Evolutionary conservation across 2,888 invertebrate genomes (phyloP).

Genomic region (Automeris io): DNA sequence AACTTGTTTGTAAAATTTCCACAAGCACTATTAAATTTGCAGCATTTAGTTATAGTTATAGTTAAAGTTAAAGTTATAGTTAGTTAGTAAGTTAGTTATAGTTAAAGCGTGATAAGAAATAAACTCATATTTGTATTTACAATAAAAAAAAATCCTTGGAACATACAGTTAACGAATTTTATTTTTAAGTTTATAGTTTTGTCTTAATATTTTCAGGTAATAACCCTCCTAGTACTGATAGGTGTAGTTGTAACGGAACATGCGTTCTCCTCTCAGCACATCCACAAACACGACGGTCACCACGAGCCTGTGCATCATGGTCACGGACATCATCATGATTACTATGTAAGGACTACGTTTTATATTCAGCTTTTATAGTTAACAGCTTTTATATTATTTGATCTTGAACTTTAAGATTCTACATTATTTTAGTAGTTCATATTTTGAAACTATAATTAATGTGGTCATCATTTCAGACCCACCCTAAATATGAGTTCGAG

Average conservation of each 20-base stretch:
- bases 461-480: slow-evolving; percentile 28
- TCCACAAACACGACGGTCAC: slow-evolving; percentile 21
- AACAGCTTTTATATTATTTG: neutral
- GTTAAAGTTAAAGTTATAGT: no score
- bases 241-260: slow-evolving; percentile 33
- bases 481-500: slow-evolving; percentile 51
- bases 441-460: neutral
- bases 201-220: slow-evolving; percentile 16
- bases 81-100: no score
- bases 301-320: slow-evolving; percentile 16
- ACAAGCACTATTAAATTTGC: no score
- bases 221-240: slow-evolving; percentile 26
- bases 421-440: no score
- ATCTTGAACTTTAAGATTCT: neutral
- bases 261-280: slow-evolving; percentile 49
- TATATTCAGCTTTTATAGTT: no score
- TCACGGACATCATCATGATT: slow-evolving; percentile 22
- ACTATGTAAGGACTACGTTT: slow-evolving; percentile 19
- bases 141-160: no score
- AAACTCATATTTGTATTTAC: no score
- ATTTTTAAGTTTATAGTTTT: no score
- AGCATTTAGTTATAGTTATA: no score
- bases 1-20: no score
- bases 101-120: no score
- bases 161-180: no score